Conservation (phyloP, 53 echinoderm and acorn worm genomes). For the Temnopleurus reevesii region DNA sequence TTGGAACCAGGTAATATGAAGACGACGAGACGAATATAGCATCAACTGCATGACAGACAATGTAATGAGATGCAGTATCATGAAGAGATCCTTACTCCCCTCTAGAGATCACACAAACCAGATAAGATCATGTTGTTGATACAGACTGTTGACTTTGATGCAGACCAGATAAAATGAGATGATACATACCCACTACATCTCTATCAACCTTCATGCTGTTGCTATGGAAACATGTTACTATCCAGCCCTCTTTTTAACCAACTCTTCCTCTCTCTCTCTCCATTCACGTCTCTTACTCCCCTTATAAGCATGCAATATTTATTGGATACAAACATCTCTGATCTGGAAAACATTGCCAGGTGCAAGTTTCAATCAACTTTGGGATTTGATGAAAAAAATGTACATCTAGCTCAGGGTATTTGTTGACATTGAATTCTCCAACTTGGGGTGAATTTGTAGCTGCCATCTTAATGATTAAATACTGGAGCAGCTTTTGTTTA, state of each 20-base stretch:
- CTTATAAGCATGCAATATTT: not conserved
- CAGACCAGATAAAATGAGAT: not conserved
- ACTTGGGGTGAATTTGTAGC: not conserved
- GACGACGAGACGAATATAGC: too few relatives aligned
- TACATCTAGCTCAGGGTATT: not conserved
- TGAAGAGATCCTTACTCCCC: not conserved
- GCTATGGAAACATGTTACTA: not conserved
- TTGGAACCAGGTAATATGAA: too few relatives aligned
- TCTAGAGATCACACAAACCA: not conserved
- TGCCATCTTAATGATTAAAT: not conserved
- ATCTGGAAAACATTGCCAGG: not conserved
- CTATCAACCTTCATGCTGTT: not conserved
- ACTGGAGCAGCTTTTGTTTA: not conserved
- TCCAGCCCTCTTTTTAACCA: not conserved
- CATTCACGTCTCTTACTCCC: not conserved
- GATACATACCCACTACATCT: not conserved
- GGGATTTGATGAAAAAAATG: too few relatives aligned
- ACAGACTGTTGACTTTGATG: constrained; percentile 42
- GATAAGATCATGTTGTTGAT: constrained; percentile 28
- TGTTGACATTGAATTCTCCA: not conserved
- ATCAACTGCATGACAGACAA: too few relatives aligned
- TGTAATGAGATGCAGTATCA: constrained; percentile 20
- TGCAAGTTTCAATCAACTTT: not conserved
- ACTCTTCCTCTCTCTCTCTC: not conserved
- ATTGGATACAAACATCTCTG: not conserved